Evolutionary conservation across 37 sponge, comb jelly and placozoan species (phyloP), one percentile per base, ranked within the genome.

Genomic region (Dysidea cf. avara): DNA sequence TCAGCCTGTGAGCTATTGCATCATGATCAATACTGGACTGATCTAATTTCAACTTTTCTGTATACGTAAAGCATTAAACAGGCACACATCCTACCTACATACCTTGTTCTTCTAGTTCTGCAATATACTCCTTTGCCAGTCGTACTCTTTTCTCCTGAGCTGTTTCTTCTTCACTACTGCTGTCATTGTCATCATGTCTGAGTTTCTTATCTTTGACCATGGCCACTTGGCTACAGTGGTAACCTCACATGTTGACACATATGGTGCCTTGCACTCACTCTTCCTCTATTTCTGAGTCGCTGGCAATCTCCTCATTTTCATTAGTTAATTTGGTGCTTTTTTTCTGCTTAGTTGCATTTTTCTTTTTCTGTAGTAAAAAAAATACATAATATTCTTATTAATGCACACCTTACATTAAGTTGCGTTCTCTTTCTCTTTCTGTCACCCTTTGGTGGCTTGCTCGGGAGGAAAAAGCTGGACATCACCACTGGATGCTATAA

Each of bases 91-190:
- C 18, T 48, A 5, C 13, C 34, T 24, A 7, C 62, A 1, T 35
- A 89, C 84, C 90, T 61, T 81, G 61, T 11, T 78, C 76, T 50
- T 91, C 87, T 1, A 97, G 83, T 53, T 86, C 43, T 0, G 76
- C 52, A 1, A 97, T 81, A 66, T 94, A 94, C 77, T 97, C 84
- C 68, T 97, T 97, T 5, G 99, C 95, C 12, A 97, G 82, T 47
- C 99, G 39, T 57, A 97, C 71, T 30, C 95, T 64, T 73, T 97
- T 97, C 71, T 88, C 90, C 39, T 91, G 87, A 21, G 95, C 85
- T 18, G 95, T 88, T 69, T 97, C 99, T 59, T 91, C 92, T 34
- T 74, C 84, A 22, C 55, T 58, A 16, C 39, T 58, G 2, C 51
- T 28, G 9, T 70, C 82, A 25, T 69, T 64, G 5, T 47, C 78